A percentile compares a stretch with the other conserved stretches of the same genome.
Conservation (phyloP, 2,113 vertebrate species). For the Reinhardtius hippoglossoides region DNA sequence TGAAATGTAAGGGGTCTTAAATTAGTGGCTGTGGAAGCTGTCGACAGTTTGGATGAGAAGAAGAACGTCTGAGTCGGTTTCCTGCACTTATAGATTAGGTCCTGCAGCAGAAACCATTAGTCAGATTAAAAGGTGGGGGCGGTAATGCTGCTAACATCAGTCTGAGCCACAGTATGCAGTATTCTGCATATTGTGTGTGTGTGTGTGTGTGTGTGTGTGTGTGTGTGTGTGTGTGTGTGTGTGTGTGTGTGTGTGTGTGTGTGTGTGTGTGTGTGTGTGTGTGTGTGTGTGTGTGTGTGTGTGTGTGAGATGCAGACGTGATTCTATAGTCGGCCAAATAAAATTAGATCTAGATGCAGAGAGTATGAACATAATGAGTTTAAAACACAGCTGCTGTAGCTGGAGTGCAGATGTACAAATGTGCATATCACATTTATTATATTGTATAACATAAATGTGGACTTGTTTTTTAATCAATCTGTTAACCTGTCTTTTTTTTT, state of each 20-base stretch:
- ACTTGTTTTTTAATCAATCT: no score
- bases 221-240: no score
- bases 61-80: constrained; percentile 24
- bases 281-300: no score
- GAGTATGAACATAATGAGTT: not conserved
- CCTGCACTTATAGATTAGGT: constrained; percentile 52
- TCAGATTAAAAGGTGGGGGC: constrained; percentile 55
- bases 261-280: not conserved
- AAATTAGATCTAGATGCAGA: not conserved
- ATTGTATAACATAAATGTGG: no score
- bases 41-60: constrained; percentile 24
- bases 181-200: not conserved
- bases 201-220: no score
- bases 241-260: no score
- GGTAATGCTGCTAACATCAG: constrained; percentile 38
- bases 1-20: not conserved
- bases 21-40: constrained; percentile 8
- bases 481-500: no score
- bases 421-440: no score
- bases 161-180: constrained; percentile 31
- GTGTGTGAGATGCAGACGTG: not conserved
- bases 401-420: no score
- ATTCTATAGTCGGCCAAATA: not conserved
- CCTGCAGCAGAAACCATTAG: constrained; percentile 68
- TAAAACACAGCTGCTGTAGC: no score